Evolutionary conservation across 2,113 vertebrate species (phyloP).

Genomic region (Cyphomyrus discorhynchus): DNA sequence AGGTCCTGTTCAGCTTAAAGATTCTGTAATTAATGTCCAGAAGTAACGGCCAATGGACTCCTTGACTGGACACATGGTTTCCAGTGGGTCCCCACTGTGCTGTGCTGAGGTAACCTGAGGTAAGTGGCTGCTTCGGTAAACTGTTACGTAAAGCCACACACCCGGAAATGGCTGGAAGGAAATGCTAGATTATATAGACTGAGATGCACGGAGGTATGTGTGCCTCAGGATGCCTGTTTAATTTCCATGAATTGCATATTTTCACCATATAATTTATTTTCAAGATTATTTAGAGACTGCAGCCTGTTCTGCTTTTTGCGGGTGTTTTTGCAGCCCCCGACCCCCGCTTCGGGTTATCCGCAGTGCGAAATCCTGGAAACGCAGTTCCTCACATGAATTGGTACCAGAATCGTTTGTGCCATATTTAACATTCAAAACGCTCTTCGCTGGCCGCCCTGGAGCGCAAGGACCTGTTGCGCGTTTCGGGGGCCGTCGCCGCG

Average conservation of each 20-base stretch:
- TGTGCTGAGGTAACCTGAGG: background rate
- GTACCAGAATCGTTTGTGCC: background rate
- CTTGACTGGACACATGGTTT: background rate
- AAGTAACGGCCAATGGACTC: background rate
- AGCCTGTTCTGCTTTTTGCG: background rate
- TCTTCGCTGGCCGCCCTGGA: background rate
- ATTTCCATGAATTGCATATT: background rate
- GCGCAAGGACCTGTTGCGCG: background rate
- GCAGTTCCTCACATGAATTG: background rate
- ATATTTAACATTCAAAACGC: background rate
- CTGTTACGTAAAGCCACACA: background rate
- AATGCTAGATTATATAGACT: background rate
- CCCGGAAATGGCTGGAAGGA: background rate
- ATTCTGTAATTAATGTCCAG: background rate
- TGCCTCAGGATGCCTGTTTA: background rate
- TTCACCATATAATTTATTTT: background rate
- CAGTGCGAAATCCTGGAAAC: background rate
- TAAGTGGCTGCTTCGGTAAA: background rate
- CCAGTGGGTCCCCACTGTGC: background rate
- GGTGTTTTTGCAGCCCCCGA: background rate
- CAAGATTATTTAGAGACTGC: background rate
- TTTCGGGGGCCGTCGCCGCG: background rate
- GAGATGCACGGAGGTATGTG: background rate
- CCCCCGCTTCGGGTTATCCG: background rate
- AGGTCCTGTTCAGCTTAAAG: background rate